These are phyloP conservation scores for Mirza zaza DNA, from an alignment of 2,113 vertebrate genomes.

Conservation along the genomic window DNA sequence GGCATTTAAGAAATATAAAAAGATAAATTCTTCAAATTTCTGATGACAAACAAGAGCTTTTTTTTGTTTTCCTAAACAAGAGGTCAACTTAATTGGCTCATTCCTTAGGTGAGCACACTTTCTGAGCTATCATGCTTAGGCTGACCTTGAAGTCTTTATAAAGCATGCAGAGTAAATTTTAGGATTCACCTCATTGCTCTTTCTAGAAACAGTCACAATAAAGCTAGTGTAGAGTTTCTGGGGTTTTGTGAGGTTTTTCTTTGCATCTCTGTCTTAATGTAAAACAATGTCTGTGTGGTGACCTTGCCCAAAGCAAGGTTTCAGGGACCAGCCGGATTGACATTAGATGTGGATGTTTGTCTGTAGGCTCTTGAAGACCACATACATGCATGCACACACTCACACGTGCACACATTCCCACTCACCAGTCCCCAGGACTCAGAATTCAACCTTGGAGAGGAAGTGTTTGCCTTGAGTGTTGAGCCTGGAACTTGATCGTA, in stretches of 20 bases:
- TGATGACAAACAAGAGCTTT: background rate
- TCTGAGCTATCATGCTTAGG: background rate
- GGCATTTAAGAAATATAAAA: slow-evolving; percentile 31
- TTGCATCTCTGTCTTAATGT: background rate
- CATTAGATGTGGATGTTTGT: background rate
- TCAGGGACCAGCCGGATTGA: background rate
- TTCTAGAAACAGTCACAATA: background rate
- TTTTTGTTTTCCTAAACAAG: background rate
- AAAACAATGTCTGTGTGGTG: background rate
- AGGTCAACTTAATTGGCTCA: background rate
- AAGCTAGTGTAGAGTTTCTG: background rate
- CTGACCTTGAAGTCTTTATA: background rate
- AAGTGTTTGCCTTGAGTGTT: background rate
- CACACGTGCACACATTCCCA: background rate
- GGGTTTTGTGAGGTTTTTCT: slow-evolving; percentile 1
- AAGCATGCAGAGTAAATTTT: background rate
- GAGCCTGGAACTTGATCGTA: background rate
- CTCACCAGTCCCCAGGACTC: background rate
- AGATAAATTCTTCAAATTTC: background rate
- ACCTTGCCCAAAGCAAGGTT: background rate
- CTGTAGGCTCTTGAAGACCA: background rate
- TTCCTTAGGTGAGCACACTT: background rate
- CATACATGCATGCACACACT: too few species aligned
- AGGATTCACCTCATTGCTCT: background rate
- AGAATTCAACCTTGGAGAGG: background rate